These are phyloP conservation scores for Drosophila ustulata DNA, from an alignment of 2,888 invertebrate genomes.

Conservation along the genomic window DNA sequence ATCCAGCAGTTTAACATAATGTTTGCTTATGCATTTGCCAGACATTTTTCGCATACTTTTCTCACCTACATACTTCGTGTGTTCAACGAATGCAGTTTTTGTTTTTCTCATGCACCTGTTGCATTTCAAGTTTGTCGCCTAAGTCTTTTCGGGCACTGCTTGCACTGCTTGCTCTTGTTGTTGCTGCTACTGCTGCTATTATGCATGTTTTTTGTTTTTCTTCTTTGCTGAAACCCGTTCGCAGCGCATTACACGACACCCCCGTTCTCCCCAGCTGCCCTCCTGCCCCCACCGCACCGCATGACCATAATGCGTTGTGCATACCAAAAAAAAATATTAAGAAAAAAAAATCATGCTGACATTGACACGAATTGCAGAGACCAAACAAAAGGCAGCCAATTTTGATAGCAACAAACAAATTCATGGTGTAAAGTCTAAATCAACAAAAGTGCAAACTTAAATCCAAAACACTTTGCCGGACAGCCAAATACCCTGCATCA, in stretches of 20 bases:
- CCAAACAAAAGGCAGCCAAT: slow-evolving; percentile 51
- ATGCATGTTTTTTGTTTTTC: slow-evolving; percentile 53
- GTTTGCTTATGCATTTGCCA: slow-evolving; percentile 7
- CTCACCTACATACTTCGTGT: neutral
- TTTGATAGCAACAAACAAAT: slow-evolving; percentile 36
- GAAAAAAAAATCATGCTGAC: slow-evolving; percentile 72
- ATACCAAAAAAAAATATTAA: slow-evolving; percentile 39
- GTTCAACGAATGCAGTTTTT: neutral
- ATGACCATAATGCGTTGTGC: slow-evolving; percentile 21
- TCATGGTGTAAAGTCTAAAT: slow-evolving; percentile 54
- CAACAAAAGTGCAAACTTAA: slow-evolving; percentile 59
- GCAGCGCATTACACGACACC: slow-evolving; percentile 29
- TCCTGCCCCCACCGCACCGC: neutral
- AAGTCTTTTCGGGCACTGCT: slow-evolving; percentile 61
- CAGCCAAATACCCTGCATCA: slow-evolving; percentile 20
- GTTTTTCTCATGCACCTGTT: slow-evolving; percentile 33
- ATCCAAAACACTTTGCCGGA: slow-evolving; percentile 30
- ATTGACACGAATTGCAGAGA: slow-evolving; percentile 76
- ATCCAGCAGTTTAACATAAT: slow-evolving; percentile 11
- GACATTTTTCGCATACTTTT: slow-evolving; percentile 4
- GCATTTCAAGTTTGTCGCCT: slow-evolving; percentile 56
- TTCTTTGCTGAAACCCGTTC: slow-evolving; percentile 56
- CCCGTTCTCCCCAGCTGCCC: neutral
- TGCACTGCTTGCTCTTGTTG: slow-evolving; percentile 37
- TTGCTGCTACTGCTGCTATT: slow-evolving; percentile 42